A percentile compares a stretch with the other conserved stretches of the same genome.
These are phyloP conservation scores for Scaptomyza cyrtandrae DNA, from an alignment of 2,888 invertebrate genomes.

Conservation along the genomic window DNA sequence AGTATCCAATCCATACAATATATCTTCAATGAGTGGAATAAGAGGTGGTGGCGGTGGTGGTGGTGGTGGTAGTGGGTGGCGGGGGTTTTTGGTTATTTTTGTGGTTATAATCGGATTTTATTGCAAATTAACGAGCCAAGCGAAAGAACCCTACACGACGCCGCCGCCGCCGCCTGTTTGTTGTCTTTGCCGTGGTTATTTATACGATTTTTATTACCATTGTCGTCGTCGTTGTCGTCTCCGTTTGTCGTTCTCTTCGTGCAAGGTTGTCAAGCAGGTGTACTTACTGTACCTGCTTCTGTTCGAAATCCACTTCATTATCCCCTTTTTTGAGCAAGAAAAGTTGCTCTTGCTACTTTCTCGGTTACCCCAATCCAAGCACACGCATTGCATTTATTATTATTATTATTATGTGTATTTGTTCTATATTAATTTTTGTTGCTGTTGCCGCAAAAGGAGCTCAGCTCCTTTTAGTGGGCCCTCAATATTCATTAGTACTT, in stretches of 20 bases:
- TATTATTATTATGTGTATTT: conserved; percentile 71
- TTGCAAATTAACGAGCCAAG: conserved; percentile 81
- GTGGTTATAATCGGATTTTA: conserved; percentile 83
- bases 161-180: conserved; percentile 16
- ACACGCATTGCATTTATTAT: conserved; percentile 71
- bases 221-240: conserved; percentile 24
- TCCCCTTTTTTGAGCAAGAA: conserved; percentile 48
- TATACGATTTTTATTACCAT: conserved; percentile 79
- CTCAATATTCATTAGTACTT: conserved; percentile 77
- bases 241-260: conserved; percentile 41
- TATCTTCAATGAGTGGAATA: conserved; percentile 61
- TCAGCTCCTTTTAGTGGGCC: conserved; percentile 70
- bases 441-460: conserved; percentile 32
- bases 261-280: conserved; percentile 57
- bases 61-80: no score
- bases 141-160: conserved; percentile 16
- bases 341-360: conserved; percentile 51
- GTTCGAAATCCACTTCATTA: conserved; percentile 63
- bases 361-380: conserved; percentile 6
- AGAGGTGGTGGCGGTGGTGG: background rate
- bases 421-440: conserved; percentile 78
- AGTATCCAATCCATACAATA: conserved; percentile 34
- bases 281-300: conserved; percentile 32
- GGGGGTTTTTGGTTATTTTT: conserved; percentile 70
- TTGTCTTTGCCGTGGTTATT: conserved; percentile 66